phyloP scores from a whole-genome alignment of 1,140 invertebrate genomes.

The Scaptomyza montana region DNA sequence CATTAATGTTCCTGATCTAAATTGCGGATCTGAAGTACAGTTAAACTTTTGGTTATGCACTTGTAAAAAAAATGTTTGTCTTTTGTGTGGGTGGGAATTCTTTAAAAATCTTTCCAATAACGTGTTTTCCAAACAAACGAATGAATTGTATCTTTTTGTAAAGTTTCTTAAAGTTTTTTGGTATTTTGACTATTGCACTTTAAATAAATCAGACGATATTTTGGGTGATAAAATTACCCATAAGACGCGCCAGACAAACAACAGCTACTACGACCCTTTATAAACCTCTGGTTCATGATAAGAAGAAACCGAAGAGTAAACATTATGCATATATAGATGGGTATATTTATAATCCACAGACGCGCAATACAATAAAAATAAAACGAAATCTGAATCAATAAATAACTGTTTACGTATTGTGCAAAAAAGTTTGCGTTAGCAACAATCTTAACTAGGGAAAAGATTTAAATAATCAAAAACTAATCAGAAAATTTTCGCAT shows the following conservation, averaged over 20 bases:
- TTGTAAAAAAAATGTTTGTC: no score
- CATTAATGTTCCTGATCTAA: conserved; percentile 22
- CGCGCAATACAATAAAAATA: conserved; percentile 10
- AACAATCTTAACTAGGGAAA: background rate
- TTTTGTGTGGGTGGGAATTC: no score
- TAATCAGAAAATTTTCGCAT: no score
- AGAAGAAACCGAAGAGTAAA: conserved; percentile 34
- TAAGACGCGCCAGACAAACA: conserved; percentile 51
- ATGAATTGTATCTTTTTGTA: no score
- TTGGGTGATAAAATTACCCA: conserved; percentile 66
- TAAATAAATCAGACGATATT: conserved; percentile 10
- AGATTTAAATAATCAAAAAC: background rate
- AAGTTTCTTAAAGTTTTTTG: no score
- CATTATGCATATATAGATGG: conserved; percentile 16
- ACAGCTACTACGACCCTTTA: conserved; percentile 42
- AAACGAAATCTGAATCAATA: conserved; percentile 3
- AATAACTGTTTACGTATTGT: conserved; percentile 7
- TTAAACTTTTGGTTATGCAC: no score
- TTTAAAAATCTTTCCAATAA: no score
- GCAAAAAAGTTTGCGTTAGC: background rate
- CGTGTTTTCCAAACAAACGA: no score
- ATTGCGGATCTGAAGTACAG: conserved; percentile 7
- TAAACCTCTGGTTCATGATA: conserved; percentile 42
- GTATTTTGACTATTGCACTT: background rate
- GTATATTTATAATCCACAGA: conserved; percentile 27